Conservation (phyloP, 2,888 invertebrate species). For the Drosophila longiperda region DNA sequence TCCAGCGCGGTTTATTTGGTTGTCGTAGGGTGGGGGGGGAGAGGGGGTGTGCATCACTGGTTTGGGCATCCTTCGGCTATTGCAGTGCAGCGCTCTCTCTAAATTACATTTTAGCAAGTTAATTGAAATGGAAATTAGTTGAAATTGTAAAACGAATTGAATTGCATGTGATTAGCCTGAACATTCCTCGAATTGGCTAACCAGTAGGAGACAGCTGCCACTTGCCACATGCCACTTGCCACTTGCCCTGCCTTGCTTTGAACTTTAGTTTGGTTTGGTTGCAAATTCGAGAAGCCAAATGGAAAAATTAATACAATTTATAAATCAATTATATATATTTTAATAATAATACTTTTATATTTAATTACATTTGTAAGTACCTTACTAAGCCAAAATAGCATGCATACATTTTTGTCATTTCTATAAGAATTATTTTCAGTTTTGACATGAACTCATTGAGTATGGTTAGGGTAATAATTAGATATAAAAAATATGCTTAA, state of each 20-base stretch:
- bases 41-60: background rate
- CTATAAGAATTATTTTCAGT: background rate
- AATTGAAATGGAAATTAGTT: slow-evolving; percentile 85
- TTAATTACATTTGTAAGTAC: background rate
- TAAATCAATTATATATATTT: background rate
- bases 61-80: slow-evolving; percentile 13
- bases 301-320: slow-evolving; percentile 10
- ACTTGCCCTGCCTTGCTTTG: slow-evolving; percentile 1
- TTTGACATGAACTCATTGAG: background rate
- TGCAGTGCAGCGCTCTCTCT: slow-evolving; percentile 54
- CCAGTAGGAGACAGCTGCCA: slow-evolving; percentile 38
- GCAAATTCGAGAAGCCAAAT: slow-evolving; percentile 9
- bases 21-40: too few relatives aligned
- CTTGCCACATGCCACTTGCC: background rate
- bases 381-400: background rate
- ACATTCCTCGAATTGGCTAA: slow-evolving; percentile 81
- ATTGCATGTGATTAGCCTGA: slow-evolving; percentile 83
- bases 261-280: slow-evolving; percentile 17
- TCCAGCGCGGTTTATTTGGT: slow-evolving; percentile 30
- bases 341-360: background rate
- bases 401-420: background rate
- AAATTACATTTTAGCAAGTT: slow-evolving; percentile 84
- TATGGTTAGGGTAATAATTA: background rate
- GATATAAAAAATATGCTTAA: background rate
- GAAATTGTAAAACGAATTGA: slow-evolving; percentile 84